These are phyloP conservation scores for Ruditapes philippinarum DNA, from an alignment of 1,140 invertebrate genomes.

Conservation along the genomic window DNA sequence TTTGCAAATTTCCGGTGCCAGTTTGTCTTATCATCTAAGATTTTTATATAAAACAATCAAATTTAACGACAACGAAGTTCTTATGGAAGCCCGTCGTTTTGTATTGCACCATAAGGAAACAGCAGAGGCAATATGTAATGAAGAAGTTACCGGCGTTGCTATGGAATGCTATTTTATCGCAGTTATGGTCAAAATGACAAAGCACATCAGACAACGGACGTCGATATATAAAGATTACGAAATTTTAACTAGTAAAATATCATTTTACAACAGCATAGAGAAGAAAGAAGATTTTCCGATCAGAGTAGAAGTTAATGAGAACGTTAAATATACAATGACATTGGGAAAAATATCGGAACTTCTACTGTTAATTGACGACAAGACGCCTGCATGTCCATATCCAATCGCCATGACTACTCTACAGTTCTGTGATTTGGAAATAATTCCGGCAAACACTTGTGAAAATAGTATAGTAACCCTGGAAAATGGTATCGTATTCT, in stretches of 20 bases:
- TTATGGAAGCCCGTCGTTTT: neutral
- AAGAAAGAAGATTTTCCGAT: neutral
- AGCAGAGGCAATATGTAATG: neutral
- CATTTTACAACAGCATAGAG: neutral
- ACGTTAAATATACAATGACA: too few relatives aligned
- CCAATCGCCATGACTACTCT: neutral
- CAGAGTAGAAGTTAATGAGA: neutral
- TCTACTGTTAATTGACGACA: too few relatives aligned
- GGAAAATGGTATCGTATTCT: neutral
- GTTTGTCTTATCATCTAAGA: neutral
- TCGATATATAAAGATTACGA: neutral
- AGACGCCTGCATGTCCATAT: neutral
- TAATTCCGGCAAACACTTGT: neutral
- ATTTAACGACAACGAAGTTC: neutral
- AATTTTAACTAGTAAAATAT: neutral
- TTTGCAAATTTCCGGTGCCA: neutral
- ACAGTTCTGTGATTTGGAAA: neutral
- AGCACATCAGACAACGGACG: neutral
- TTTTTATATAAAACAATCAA: neutral
- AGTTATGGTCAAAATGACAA: neutral
- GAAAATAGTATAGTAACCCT: neutral
- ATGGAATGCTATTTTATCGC: neutral
- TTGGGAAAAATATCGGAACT: too few relatives aligned
- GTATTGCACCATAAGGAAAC: neutral
- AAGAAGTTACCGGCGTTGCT: neutral